Percentiles rank a stretch among this genome's conserved stretches.
phyloP scores from a whole-genome alignment of 2,113 vertebrate species.

The Ceuthmochares aereus region DNA sequence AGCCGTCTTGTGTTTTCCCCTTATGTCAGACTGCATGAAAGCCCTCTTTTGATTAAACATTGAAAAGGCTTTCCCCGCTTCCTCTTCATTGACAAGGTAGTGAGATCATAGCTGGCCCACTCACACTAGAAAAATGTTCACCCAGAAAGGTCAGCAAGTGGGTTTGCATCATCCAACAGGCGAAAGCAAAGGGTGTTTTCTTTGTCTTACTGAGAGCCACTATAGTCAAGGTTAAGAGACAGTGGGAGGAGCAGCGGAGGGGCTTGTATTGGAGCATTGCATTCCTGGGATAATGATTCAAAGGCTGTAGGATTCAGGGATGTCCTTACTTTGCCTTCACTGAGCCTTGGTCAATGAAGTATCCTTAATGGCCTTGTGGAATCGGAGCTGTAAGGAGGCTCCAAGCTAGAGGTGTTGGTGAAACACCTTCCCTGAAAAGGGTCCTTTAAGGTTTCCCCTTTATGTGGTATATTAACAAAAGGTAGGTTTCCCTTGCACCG shows the following conservation, averaged over 20 bases:
- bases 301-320: background rate
- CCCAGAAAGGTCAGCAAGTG: slow-evolving; percentile 65
- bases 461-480: background rate
- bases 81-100: slow-evolving; percentile 68
- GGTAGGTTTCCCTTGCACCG: accelerated
- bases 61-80: slow-evolving; percentile 58
- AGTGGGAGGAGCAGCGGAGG: slow-evolving; percentile 7
- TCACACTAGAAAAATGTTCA: slow-evolving; percentile 67
- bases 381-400: background rate
- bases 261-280: background rate
- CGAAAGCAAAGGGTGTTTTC: slow-evolving; percentile 31
- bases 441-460: background rate
- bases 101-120: slow-evolving; percentile 72
- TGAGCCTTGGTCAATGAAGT: background rate
- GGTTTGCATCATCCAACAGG: slow-evolving; percentile 50
- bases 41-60: slow-evolving; percentile 28
- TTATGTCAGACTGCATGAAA: slow-evolving; percentile 65
- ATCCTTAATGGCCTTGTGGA: background rate
- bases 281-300: background rate
- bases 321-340: background rate
- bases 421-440: background rate
- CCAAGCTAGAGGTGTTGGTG: background rate
- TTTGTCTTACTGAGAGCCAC: slow-evolving; percentile 49
- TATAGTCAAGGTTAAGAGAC: slow-evolving; percentile 25
- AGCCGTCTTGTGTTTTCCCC: slow-evolving; percentile 59